Percentiles rank a stretch among this genome's conserved stretches.
Conservation (phyloP, 2,113 vertebrate genomes). For the Neolamprologus cancellatus region DNA sequence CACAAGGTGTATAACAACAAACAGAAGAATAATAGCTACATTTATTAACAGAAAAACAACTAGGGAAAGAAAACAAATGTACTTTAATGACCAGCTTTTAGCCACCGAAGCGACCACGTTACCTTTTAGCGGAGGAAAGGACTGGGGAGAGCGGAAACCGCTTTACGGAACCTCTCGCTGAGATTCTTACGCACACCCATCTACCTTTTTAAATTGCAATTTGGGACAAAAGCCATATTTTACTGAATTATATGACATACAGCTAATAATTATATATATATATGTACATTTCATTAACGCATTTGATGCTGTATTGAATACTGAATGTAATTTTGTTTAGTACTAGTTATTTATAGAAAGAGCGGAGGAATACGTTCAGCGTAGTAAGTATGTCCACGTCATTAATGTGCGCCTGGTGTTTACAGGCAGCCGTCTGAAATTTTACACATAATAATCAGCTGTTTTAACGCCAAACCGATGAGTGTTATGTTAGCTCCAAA, state of each 20-base stretch:
- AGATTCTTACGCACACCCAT: slow-evolving; percentile 38
- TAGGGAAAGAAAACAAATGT: neutral
- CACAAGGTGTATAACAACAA: neutral
- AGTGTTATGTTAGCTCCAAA: neutral
- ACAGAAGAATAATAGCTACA: neutral
- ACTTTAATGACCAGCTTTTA: neutral
- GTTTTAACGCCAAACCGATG: neutral
- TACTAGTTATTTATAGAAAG: slow-evolving; percentile 10
- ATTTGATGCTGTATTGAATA: rapidly evolving
- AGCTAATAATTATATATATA: neutral
- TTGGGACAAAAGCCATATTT: neutral
- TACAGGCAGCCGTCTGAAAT: neutral
- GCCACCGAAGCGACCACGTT: slow-evolving; percentile 66
- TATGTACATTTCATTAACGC: rapidly evolving
- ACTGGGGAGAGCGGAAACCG: slow-evolving; percentile 58
- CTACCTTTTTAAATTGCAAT: neutral
- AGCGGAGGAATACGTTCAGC: slow-evolving; percentile 26
- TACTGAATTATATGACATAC: neutral
- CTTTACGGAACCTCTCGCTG: slow-evolving; percentile 22
- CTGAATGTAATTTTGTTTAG: neutral
- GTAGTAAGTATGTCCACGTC: neutral
- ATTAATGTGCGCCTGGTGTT: slow-evolving; percentile 47
- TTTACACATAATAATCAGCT: neutral
- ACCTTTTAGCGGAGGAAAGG: slow-evolving; percentile 72
- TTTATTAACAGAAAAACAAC: neutral